Evolutionary conservation across 2,888 invertebrate species (phyloP).

Genomic region (Pyrocoelia pectoralis): DNA sequence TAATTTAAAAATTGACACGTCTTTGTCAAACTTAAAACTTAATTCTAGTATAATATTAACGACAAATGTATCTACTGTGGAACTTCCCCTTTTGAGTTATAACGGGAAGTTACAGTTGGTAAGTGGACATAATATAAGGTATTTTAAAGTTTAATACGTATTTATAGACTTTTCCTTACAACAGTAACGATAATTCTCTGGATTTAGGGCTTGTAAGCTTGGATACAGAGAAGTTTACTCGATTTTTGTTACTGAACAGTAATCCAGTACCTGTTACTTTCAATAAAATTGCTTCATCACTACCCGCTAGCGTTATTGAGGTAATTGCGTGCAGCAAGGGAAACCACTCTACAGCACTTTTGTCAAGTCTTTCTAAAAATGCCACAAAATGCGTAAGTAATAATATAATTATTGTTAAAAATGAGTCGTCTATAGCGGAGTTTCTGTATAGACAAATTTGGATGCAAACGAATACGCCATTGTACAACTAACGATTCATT

Average conservation of each 20-base stretch:
- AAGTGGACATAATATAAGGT: slow-evolving; percentile 41
- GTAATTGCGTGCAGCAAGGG: slow-evolving; percentile 70
- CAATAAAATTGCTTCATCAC: slow-evolving; percentile 67
- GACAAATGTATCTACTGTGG: slow-evolving; percentile 78
- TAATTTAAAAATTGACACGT: slow-evolving; percentile 62
- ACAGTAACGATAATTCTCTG: slow-evolving; percentile 59
- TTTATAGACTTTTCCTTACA: slow-evolving; percentile 56
- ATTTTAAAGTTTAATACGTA: not conserved
- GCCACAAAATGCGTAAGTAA: slow-evolving; percentile 57
- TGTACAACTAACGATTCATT: slow-evolving; percentile 74
- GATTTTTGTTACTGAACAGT: slow-evolving; percentile 75
- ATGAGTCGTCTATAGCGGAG: not conserved
- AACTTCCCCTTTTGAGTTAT: slow-evolving; percentile 75
- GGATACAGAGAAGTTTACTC: slow-evolving; percentile 71
- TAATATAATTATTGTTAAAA: slow-evolving; percentile 34
- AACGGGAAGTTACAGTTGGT: slow-evolving; percentile 74
- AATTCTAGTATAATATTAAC: slow-evolving; percentile 70
- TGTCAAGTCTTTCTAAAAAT: slow-evolving; percentile 56
- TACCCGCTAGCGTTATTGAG: slow-evolving; percentile 66
- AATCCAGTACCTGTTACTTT: slow-evolving; percentile 77
- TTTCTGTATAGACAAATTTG: slow-evolving; percentile 62
- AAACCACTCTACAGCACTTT: slow-evolving; percentile 51
- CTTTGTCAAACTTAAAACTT: slow-evolving; percentile 64
- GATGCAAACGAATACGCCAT: slow-evolving; percentile 71
- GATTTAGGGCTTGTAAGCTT: slow-evolving; percentile 73